Conservation (phyloP, 1,140 invertebrate genomes). For the Tetranychus urticae region DNA sequence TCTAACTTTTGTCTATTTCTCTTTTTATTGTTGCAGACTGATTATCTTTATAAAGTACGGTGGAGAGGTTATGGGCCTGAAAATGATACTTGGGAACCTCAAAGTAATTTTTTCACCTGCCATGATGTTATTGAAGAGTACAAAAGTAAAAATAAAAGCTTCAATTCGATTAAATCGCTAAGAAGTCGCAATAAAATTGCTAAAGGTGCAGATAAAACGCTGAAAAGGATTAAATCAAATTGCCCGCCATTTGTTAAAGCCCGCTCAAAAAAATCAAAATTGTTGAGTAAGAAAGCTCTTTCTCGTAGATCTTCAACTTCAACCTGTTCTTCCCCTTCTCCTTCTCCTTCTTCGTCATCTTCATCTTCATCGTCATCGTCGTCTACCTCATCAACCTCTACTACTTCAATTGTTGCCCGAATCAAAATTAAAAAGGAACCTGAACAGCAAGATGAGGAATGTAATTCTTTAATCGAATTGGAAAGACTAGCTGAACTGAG, state of each 20-base stretch:
- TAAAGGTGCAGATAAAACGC: neutral
- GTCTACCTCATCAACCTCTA: too few species aligned
- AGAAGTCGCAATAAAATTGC: too few species aligned
- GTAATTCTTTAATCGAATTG: too few species aligned
- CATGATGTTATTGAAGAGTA: conserved; percentile 19
- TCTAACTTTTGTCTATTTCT: neutral
- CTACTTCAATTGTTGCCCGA: too few species aligned
- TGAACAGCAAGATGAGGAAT: too few species aligned
- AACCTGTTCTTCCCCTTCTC: too few species aligned
- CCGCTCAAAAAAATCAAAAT: neutral
- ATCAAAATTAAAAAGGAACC: too few species aligned
- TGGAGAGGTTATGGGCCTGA: conserved; percentile 53
- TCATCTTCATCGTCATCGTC: too few species aligned
- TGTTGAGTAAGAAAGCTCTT: too few species aligned
- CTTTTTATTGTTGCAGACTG: conserved; percentile 25
- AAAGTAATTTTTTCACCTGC: conserved; percentile 32
- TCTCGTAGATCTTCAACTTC: too few species aligned
- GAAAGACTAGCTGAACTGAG: too few species aligned
- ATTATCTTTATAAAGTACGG: conserved; percentile 42
- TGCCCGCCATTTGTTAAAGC: neutral
- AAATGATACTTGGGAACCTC: conserved; percentile 53
- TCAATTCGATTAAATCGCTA: neutral
- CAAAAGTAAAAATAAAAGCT: conserved; percentile 11
- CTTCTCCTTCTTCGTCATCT: too few species aligned
- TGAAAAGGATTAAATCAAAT: neutral